Conservation (phyloP, 1,140 invertebrate species). For the Drosophila santomea region DNA sequence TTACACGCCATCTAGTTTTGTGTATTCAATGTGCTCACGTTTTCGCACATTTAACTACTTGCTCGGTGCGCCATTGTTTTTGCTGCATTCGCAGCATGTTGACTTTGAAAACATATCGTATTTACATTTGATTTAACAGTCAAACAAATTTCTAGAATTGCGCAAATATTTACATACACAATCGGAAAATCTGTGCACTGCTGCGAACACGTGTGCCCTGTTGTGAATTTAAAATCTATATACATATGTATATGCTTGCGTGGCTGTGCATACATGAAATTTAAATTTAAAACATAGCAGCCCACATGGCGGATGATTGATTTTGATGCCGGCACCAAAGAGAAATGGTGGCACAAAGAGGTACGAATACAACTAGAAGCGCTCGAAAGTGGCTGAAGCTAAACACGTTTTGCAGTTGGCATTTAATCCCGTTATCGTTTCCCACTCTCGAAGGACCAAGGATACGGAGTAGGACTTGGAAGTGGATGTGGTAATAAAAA, state of each 20-base stretch:
- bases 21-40: slow-evolving; percentile 7
- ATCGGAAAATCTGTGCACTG: slow-evolving; percentile 38
- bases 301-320: slow-evolving; percentile 71
- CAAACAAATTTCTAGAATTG: slow-evolving; percentile 62
- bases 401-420: slow-evolving; percentile 46
- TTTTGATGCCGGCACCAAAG: slow-evolving; percentile 22
- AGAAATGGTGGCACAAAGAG: background rate
- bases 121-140: slow-evolving; percentile 62
- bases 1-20: slow-evolving; percentile 10
- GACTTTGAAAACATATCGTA: slow-evolving; percentile 53
- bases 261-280: slow-evolving; percentile 43
- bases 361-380: slow-evolving; percentile 4
- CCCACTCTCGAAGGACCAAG: background rate
- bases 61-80: slow-evolving; percentile 30
- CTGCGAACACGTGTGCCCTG: slow-evolving; percentile 30
- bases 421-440: slow-evolving; percentile 58
- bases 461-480: slow-evolving; percentile 5
- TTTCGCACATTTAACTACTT: background rate
- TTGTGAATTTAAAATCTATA: slow-evolving; percentile 44
- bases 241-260: slow-evolving; percentile 20
- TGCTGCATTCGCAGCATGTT: slow-evolving; percentile 36
- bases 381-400: slow-evolving; percentile 4
- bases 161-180: slow-evolving; percentile 57
- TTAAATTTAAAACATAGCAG: slow-evolving; percentile 45
- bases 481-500: slow-evolving; percentile 38